Base-by-base conservation (phyloP, 2,888 invertebrate genomes). In the Thecocarcelia acutangulata region DNA sequence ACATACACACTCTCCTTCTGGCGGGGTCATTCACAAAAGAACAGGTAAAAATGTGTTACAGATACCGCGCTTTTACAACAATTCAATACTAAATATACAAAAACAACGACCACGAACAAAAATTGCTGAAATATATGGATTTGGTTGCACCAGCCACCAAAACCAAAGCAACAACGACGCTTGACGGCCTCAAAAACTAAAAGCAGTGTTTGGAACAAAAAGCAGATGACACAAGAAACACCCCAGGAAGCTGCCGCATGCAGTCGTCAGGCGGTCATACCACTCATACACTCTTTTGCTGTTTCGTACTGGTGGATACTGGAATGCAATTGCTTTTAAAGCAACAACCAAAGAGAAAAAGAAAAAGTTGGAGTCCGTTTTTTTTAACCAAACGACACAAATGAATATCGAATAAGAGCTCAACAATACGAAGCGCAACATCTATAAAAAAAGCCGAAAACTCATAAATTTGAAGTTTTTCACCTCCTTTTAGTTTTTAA, bases 401-500 rank as follows among this genome's bases (percentile, higher is more conserved):
- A 72, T 50, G 61, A 50, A 61, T 54, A 50, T 50, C 54, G 61
- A 21, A 42, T 9, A 44, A 52, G 40, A 42, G 63, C 4, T 12
- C 61, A 61, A 72, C 66, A 69, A 73, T 50, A 54, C 17, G 15
- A 24, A 61, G 13, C n/a, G n/a, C 52, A 40, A 68, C 42, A 44
- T 46, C 54, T 46, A 48, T 11, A 52, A 64, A 83, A 83, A 83
- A 84, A 81, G 77, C 84, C 83, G 83, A 84, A 83, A 83, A 82
- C 80, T 74, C 79, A 79, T 82, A 83, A 84, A 80, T 86, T 86
- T 86, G 73, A 83, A 78, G 78, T 83, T 85, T 84, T 85, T 85
- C 85, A 84, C 84, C 83, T 83, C 66, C 52, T 73, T 80, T 66
- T 74, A 15, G 61, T 74, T 84, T 85, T 85, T 85, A 85, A 85